These are phyloP conservation scores for Gallinago paraguaiae DNA, from an alignment of 2,113 vertebrate genomes.

Conservation along the genomic window DNA sequence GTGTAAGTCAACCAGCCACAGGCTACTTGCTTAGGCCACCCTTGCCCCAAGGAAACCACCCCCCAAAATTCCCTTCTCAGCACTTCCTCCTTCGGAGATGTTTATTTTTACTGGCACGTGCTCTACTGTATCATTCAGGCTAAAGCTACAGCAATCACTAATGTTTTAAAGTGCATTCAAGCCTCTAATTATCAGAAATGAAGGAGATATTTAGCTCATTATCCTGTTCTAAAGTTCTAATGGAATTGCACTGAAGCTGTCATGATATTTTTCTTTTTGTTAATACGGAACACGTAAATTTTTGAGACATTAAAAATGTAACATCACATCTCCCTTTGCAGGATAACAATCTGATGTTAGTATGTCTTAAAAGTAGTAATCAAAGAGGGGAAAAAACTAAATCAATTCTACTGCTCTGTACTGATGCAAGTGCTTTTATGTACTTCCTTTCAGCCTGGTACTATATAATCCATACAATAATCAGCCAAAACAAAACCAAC, in stretches of 20 bases:
- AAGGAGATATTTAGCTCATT: neutral
- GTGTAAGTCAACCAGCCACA: rapidly evolving
- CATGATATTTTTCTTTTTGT: neutral
- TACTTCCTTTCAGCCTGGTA: neutral
- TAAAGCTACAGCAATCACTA: neutral
- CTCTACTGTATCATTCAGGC: neutral
- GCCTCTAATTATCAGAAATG: neutral
- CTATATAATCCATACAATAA: neutral
- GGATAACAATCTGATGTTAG: neutral
- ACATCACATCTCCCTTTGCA: neutral
- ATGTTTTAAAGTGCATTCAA: neutral
- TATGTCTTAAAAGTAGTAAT: neutral
- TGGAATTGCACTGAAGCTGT: neutral
- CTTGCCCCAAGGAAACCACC: neutral
- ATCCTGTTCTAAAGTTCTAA: neutral
- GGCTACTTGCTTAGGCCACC: neutral
- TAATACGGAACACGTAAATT: neutral
- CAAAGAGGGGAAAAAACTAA: neutral
- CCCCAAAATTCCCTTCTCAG: neutral
- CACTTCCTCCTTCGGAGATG: rapidly evolving
- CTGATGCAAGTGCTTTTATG: neutral
- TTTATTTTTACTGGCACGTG: neutral
- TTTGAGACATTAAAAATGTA: neutral
- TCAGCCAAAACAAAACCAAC: neutral
- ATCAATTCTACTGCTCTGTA: neutral